A percentile compares a stretch with the other conserved stretches of the same genome.
These are phyloP conservation scores for Canis aureus DNA, from an alignment of 2,113 vertebrate species.

Conservation along the genomic window DNA sequence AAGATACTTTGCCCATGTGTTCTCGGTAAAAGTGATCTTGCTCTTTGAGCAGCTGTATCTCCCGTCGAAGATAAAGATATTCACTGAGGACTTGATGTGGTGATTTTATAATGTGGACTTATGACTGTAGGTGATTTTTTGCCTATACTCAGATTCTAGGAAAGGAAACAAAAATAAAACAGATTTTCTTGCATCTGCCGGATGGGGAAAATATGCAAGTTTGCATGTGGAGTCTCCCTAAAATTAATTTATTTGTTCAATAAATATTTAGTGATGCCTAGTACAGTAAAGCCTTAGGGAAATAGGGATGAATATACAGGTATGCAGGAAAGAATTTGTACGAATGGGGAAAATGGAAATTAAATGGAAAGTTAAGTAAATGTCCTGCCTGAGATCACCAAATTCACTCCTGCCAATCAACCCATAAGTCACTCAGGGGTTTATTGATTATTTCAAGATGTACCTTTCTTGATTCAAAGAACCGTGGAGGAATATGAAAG, in stretches of 20 bases:
- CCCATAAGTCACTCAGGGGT: background rate
- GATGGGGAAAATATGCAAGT: background rate
- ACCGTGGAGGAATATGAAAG: background rate
- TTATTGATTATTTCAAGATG: slow-evolving; percentile 49
- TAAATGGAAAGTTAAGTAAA: background rate
- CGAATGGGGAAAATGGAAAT: background rate
- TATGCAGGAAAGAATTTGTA: background rate
- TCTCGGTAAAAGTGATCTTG: background rate
- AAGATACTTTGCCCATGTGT: background rate
- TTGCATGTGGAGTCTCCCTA: background rate
- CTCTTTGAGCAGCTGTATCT: background rate
- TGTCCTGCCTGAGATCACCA: background rate
- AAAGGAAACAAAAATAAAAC: background rate
- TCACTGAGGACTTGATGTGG: background rate
- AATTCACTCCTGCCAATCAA: slow-evolving; percentile 45
- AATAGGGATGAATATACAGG: background rate
- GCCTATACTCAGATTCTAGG: background rate
- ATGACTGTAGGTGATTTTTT: background rate
- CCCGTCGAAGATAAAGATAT: background rate
- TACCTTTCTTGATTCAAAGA: background rate
- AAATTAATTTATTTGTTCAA: slow-evolving; percentile 53
- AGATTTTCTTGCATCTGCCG: background rate
- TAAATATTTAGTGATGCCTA: background rate
- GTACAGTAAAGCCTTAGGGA: slow-evolving; percentile 28
- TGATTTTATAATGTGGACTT: background rate